Evolutionary conservation across 1,140 invertebrate species (phyloP), one percentile per base, ranked within the genome.

Genomic region (Bilobella aurantiaca): DNA sequence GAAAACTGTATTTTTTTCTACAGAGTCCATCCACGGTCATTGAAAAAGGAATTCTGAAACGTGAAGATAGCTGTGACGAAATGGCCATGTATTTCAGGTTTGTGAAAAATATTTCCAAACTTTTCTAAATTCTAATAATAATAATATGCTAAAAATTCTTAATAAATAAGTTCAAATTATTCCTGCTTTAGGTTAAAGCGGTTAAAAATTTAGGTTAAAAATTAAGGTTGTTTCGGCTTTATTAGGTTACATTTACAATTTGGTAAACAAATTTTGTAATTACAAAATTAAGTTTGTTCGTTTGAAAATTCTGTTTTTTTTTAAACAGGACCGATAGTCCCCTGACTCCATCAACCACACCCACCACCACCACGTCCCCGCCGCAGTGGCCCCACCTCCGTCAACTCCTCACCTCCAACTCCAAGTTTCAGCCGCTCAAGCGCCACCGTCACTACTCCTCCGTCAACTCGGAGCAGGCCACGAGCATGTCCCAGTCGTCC

Each of bases 21-120:
- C 23, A 53, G 49, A 53, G 49, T 53, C 49, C 49, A 53, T 53
- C 49, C 5, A 12, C 49, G 49, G 12, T 53, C 5, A 53, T 53
- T 23, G 49, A 53, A 23, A 53, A 53, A 53, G 49, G 49, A 23
- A 53, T 53, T 53, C 25, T 53, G 21, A 53, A 53, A 53, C 49
- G 49, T 5, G 49, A 53, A 23, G 49, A 53, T 23, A 53, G 49
- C 49, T 53, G 49, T 53, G 49, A 53, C 49, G 49, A 53, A 23
- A 53, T 53, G 49, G 12, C 49, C 12, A 53, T 53, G 49, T 53
- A 53, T 53, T 53, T 53, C 23, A 53, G 49, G 49, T 53, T 53
- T 18, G 23, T 53, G 5, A 18, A 53, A 53, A 53, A 53, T 53
- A 23, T 53, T 53, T 14, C 12, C n/a, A n/a, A n/a, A 53, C 3